Evolutionary conservation across 2,888 invertebrate species (phyloP).

Genomic region (Prosopocoilus inquinatus): DNA sequence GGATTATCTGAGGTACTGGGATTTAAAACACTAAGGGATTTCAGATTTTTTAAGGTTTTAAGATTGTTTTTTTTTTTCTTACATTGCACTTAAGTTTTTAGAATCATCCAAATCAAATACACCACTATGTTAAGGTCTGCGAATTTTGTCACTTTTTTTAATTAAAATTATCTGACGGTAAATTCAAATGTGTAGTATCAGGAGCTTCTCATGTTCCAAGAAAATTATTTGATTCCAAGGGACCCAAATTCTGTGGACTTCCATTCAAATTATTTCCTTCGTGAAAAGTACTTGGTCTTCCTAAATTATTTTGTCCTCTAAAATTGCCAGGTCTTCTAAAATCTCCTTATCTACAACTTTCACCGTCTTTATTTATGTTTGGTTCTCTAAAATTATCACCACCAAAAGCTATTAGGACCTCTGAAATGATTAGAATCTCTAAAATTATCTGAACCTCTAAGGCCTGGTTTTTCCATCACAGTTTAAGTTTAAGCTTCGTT

Average conservation of each 20-base stretch:
- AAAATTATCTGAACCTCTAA: slow-evolving; percentile 17
- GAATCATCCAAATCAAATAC: too few relatives aligned
- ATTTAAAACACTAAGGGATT: too few relatives aligned
- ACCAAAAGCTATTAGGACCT: slow-evolving; percentile 17
- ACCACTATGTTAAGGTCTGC: too few relatives aligned
- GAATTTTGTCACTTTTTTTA: too few relatives aligned
- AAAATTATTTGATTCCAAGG: not conserved
- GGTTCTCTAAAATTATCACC: slow-evolving; percentile 1
- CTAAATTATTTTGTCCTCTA: slow-evolving; percentile 1
- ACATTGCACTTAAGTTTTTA: too few relatives aligned
- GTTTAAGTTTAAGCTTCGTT: too few relatives aligned
- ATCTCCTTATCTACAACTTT: not conserved
- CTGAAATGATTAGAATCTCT: slow-evolving; percentile 14
- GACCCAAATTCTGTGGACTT: not conserved
- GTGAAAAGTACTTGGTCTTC: not conserved
- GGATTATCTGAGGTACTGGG: slow-evolving; percentile 14
- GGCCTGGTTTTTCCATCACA: slow-evolving; percentile 11
- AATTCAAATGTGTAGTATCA: too few relatives aligned
- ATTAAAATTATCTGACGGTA: too few relatives aligned
- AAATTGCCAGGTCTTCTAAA: slow-evolving; percentile 1
- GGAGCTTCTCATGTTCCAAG: too few relatives aligned
- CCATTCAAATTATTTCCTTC: slow-evolving; percentile 5
- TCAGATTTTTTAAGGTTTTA: too few relatives aligned
- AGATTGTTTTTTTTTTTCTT: too few relatives aligned
- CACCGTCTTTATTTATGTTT: too few relatives aligned